phyloP scores from a whole-genome alignment of 1,140 invertebrate genomes.

The Dinoponera quadriceps region DNA sequence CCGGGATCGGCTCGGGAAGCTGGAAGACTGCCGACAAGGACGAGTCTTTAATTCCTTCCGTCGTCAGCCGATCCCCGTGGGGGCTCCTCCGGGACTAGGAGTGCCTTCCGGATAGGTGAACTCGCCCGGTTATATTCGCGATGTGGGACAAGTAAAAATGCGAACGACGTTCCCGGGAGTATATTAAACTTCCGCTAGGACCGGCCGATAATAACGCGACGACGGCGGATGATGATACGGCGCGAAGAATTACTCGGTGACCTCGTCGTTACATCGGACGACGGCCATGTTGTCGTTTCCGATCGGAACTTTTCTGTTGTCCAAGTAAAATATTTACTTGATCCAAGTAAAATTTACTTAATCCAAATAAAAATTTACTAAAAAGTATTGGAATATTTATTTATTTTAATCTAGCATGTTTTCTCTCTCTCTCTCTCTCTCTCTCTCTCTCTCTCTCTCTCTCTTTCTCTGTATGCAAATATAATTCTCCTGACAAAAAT shows the following conservation, averaged over 20 bases:
- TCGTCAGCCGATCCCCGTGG: slow-evolving; percentile 58
- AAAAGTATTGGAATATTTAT: too few species aligned
- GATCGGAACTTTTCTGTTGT: slow-evolving; percentile 4
- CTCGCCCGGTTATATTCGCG: slow-evolving; percentile 61
- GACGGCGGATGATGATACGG: slow-evolving; percentile 9
- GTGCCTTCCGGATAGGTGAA: slow-evolving; percentile 60
- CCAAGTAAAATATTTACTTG: too few species aligned
- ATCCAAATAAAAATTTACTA: too few species aligned
- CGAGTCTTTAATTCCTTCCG: slow-evolving; percentile 69
- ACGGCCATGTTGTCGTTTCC: neutral
- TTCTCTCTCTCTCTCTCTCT: too few species aligned
- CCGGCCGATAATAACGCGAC: slow-evolving; percentile 8
- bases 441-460: too few species aligned
- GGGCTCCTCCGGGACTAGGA: slow-evolving; percentile 52
- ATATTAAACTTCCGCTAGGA: slow-evolving; percentile 26
- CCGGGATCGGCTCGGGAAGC: slow-evolving; percentile 69
- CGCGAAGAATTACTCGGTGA: neutral
- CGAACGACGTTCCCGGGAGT: slow-evolving; percentile 1
- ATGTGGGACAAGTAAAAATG: slow-evolving; percentile 21
- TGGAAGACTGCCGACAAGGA: slow-evolving; percentile 64
- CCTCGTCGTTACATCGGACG: neutral
- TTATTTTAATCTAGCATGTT: too few species aligned
- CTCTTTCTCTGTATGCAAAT: too few species aligned
- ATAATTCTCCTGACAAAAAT: too few species aligned
- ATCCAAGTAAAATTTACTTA: too few species aligned